Percentiles rank a stretch among this genome's conserved stretches.
These are phyloP conservation scores for Ctenodactylus gundi DNA, from an alignment of 2,113 vertebrate species.

Conservation along the genomic window DNA sequence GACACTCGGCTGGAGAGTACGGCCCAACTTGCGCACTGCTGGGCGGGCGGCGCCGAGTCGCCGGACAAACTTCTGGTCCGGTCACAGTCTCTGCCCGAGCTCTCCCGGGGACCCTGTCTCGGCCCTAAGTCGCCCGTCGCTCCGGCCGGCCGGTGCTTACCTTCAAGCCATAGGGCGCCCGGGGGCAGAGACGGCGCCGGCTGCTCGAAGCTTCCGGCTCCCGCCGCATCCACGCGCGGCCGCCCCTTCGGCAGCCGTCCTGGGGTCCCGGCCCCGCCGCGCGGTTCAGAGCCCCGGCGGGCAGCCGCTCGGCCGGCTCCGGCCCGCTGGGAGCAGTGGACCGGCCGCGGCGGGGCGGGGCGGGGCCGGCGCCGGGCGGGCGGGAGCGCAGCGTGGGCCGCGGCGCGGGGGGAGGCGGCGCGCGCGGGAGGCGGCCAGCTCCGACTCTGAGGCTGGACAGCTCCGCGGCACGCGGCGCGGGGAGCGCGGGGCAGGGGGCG, in stretches of 20 bases:
- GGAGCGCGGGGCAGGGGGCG: neutral
- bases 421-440: neutral
- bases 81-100: neutral
- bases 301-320: constrained; percentile 48
- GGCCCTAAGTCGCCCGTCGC: neutral
- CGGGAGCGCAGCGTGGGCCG: neutral
- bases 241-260: constrained; percentile 56
- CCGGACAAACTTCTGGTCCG: neutral
- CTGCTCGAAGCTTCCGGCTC: constrained; percentile 63
- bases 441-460: constrained; percentile 66
- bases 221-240: constrained; percentile 73
- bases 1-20: neutral
- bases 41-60: neutral
- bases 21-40: neutral
- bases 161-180: constrained; percentile 87
- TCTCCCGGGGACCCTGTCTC: neutral
- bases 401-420: neutral
- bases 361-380: neutral
- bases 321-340: constrained; percentile 47
- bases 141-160: constrained; percentile 71
- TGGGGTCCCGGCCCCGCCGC: constrained; percentile 62
- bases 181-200: constrained; percentile 65
- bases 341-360: constrained; percentile 56
- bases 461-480: neutral
- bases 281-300: constrained; percentile 44